A percentile compares a stretch with the other conserved stretches of the same genome.
Conservation (phyloP, 1,140 invertebrate species). For the Drosophila ananassae region DNA sequence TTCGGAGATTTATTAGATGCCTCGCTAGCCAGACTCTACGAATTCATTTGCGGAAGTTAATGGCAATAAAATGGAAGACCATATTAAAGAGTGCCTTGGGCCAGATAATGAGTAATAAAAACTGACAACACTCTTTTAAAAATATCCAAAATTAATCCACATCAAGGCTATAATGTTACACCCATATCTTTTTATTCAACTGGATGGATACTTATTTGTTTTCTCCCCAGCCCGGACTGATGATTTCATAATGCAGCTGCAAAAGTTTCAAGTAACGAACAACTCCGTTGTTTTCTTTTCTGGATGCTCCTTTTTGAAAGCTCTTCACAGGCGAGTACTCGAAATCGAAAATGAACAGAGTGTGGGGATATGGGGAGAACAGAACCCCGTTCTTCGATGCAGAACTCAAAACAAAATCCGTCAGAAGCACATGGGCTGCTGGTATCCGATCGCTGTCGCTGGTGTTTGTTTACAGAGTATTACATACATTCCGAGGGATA, state of each 20-base stretch:
- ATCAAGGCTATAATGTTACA: no score
- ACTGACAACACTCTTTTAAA: not conserved
- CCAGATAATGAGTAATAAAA: no score
- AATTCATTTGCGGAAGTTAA: not conserved
- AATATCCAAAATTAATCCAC: not conserved
- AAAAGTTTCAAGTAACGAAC: slow-evolving; percentile 57
- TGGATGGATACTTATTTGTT: not conserved
- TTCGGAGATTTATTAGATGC: not conserved
- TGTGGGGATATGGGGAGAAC: slow-evolving; percentile 7
- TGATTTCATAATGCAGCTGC: slow-evolving; percentile 73
- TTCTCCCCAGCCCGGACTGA: slow-evolving; percentile 8
- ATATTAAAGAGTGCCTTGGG: not conserved
- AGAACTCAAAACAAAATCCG: slow-evolving; percentile 17
- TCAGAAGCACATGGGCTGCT: slow-evolving; percentile 36
- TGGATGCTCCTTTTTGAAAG: slow-evolving; percentile 10
- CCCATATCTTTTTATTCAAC: no score
- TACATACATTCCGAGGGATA: slow-evolving; percentile 14
- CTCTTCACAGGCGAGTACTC: slow-evolving; percentile 11
- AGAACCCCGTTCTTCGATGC: slow-evolving; percentile 6
- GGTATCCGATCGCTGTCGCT: slow-evolving; percentile 32
- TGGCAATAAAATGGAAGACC: not conserved
- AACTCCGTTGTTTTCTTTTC: slow-evolving; percentile 7
- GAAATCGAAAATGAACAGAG: slow-evolving; percentile 5
- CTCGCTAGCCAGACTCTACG: no score
- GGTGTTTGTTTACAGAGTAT: slow-evolving; percentile 54